Evolutionary conservation across 2,888 invertebrate genomes (phyloP), one percentile per base, ranked within the genome.

Genomic region (Plebejus melissa): DNA sequence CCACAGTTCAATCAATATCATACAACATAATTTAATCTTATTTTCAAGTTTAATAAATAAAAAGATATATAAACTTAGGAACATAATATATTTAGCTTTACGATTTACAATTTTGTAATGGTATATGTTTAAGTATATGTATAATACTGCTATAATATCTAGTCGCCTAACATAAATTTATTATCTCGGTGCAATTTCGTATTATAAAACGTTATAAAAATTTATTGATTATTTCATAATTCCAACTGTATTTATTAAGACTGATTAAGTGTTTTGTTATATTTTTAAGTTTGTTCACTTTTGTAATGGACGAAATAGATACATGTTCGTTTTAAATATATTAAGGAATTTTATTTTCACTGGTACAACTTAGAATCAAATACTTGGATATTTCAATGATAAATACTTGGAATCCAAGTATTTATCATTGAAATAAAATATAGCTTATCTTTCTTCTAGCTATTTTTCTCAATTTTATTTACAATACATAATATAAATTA

Each of bases 221-320:
- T 0, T 13, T 72, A 50, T 32, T 32, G 16, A n/a, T 71, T n/a
- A 71, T 46, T 22, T 28, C 28, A 50, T 69, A 38, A 38, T 71
- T 71, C 50, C 22, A 71, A 4, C 11, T 50, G 46, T 50, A 72
- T 78, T 77, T 78, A 69, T 77, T 76, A 78, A 81, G 81, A 81
- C 80, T 80, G 80, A 82, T 77, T 74, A 69, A 76, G 74, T 77
- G 77, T 79, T 80, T 78, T 72, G 50, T 72, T 72, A 77, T 81
- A 80, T 79, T 79, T 72, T 54, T 71, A 72, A 72, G 78, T 81
- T 80, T 79, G 77, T 79, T 75, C 76, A 79, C 71, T 78, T 80
- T 80, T 80, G 74, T 80, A 80, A 76, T 74, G 69, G 54, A 77
- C 13, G 2, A 54, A 72, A 54, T 54, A 32, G 28, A 65, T 65